Evolutionary conservation across 2,113 vertebrate genomes (phyloP).

Genomic region (Hippolais icterina): DNA sequence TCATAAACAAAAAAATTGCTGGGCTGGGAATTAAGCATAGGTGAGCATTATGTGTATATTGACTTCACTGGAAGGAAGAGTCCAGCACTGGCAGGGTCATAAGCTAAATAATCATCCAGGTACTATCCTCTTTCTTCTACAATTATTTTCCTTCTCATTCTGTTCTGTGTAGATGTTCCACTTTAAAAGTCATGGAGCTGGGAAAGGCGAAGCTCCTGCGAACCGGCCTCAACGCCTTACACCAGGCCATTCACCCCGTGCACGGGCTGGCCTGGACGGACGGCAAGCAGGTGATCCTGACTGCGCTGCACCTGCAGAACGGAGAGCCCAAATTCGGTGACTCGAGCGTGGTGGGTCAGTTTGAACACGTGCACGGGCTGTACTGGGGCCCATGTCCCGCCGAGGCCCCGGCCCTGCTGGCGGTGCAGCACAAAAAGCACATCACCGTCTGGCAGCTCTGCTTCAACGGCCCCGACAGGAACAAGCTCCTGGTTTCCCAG

Average conservation of each 20-base stretch:
- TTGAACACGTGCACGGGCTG: conserved; percentile 88
- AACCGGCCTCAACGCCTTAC: conserved; percentile 83
- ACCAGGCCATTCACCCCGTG: conserved; percentile 87
- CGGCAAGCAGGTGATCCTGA: conserved; percentile 88
- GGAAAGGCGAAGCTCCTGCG: conserved; percentile 89
- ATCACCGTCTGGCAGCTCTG: conserved; percentile 89
- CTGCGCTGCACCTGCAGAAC: conserved; percentile 68
- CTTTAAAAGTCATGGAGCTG: conserved; percentile 80
- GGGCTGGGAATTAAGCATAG: not conserved
- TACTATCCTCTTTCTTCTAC: not conserved
- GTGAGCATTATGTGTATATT: not conserved
- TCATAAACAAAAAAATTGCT: not conserved
- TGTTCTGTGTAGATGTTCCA: not conserved
- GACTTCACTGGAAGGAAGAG: not conserved
- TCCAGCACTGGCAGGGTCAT: not conserved
- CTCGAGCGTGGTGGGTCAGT: conserved; percentile 87
- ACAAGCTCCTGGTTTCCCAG: conserved; percentile 88
- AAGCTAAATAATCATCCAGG: not conserved
- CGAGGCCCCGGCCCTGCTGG: conserved; percentile 81
- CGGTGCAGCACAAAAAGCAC: conserved; percentile 91
- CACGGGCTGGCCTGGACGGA: conserved; percentile 93
- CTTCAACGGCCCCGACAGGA: conserved; percentile 80
- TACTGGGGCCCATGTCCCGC: conserved; percentile 83
- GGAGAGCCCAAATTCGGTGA: conserved; percentile 84
- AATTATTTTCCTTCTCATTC: not conserved